These are phyloP conservation scores for Sciaenops ocellatus DNA, from an alignment of 2,797 vertebrate genomes.

Conservation along the genomic window DNA sequence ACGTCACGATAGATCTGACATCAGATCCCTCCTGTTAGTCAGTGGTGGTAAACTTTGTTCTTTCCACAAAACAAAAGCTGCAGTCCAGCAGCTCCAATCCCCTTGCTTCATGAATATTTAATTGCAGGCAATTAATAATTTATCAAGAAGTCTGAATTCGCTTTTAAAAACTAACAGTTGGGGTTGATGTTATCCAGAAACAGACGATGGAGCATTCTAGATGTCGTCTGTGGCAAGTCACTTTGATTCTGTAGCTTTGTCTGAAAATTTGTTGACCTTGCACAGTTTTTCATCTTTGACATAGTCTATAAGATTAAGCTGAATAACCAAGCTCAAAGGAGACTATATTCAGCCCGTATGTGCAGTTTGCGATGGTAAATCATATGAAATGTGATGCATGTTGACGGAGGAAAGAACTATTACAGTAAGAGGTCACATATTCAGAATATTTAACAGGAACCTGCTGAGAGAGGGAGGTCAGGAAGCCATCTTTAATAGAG, in stretches of 20 bases:
- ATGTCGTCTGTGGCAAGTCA: not conserved
- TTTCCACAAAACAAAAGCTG: conserved; percentile 53
- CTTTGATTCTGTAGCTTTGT: not conserved
- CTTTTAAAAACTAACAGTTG: not conserved
- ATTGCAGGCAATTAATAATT: conserved; percentile 78
- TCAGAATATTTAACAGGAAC: conserved; percentile 30
- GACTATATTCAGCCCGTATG: not conserved
- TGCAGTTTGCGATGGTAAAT: not conserved
- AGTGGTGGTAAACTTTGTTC: conserved; percentile 25
- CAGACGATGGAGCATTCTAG: not conserved
- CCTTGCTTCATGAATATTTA: conserved; percentile 69
- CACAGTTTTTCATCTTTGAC: not conserved
- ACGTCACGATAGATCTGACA: conserved; percentile 4
- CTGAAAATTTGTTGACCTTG: not conserved
- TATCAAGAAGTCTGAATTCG: not conserved
- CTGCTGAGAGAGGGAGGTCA: conserved; percentile 18
- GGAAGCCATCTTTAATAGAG: conserved; percentile 55
- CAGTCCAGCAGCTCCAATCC: conserved; percentile 21
- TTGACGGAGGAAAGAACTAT: conserved; percentile 29
- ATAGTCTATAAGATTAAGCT: not conserved
- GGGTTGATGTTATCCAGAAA: not conserved
- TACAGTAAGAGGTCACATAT: conserved; percentile 39
- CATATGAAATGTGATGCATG: conserved; percentile 44
- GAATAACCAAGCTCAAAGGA: not conserved
- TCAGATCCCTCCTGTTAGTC: conserved; percentile 20